phyloP scores from a whole-genome alignment of 2,797 vertebrate species.

The Sardinella longiceps region DNA sequence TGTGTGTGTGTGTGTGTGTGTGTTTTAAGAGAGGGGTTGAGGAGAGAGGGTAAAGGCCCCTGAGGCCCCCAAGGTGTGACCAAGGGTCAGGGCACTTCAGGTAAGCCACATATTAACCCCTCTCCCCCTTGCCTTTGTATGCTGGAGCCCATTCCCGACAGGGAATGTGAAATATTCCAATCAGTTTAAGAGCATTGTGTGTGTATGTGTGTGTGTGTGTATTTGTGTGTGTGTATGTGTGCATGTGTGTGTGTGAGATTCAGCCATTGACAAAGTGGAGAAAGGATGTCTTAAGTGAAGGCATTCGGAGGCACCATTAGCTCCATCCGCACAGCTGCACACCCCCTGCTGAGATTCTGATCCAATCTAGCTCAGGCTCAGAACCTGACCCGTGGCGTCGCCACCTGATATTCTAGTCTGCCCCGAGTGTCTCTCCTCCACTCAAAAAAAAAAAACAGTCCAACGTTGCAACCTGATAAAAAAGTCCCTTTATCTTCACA shows the following conservation, averaged over 20 bases:
- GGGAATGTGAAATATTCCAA: slow-evolving; percentile 21
- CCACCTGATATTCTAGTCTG: not conserved
- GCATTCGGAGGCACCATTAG: too few species aligned
- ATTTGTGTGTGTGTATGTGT: not conserved
- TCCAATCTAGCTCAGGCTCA: not conserved
- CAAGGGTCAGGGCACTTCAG: slow-evolving; percentile 8
- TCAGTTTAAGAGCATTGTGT: slow-evolving; percentile 22
- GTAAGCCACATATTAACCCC: slow-evolving; percentile 17
- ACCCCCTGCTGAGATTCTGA: not conserved
- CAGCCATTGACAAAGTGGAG: slow-evolving; percentile 8
- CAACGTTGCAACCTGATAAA: not conserved
- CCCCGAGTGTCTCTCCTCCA: not conserved
- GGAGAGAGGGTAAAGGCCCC: not conserved
- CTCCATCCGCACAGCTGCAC: not conserved
- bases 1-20: too few species aligned
- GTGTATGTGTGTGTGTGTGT: not conserved
- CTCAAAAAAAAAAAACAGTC: not conserved
- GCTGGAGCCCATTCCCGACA: not conserved
- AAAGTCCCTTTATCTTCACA: not conserved
- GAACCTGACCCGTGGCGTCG: not conserved
- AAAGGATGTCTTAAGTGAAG: not conserved
- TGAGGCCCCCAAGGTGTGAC: slow-evolving; percentile 4
- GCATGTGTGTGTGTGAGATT: slow-evolving; percentile 32
- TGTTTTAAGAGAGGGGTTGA: not conserved
- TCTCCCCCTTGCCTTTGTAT: not conserved